A percentile compares a stretch with the other conserved stretches of the same genome.
Evolutionary conservation across 1,140 invertebrate genomes (phyloP).

Genomic region (Pogonomyrmex barbatus): DNA sequence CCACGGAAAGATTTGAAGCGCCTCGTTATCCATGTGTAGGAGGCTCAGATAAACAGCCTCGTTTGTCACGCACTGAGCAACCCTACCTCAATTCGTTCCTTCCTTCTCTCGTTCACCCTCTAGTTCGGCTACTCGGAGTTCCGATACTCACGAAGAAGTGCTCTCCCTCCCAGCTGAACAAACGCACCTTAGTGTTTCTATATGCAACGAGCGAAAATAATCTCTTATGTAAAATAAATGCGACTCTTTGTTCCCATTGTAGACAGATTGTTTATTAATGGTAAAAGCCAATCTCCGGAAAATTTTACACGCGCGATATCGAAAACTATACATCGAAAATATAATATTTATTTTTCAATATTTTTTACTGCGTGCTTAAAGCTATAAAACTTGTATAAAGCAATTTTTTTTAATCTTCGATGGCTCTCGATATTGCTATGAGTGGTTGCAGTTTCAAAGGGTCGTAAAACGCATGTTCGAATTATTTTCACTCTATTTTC

Average conservation of each 20-base stretch:
- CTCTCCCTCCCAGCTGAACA: neutral
- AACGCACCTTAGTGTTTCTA: neutral
- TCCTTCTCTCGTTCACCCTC: neutral
- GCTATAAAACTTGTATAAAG: constrained; percentile 42
- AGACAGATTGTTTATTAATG: constrained; percentile 4
- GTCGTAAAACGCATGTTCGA: constrained; percentile 22
- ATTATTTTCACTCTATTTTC: constrained; percentile 40
- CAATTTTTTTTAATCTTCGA: constrained; percentile 23
- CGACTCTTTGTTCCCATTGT: neutral
- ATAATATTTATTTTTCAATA: constrained; percentile 36
- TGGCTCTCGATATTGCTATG: constrained; percentile 16
- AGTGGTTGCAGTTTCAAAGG: constrained; percentile 31
- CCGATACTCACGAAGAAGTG: neutral
- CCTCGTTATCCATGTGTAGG: constrained; percentile 82
- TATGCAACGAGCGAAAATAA: neutral
- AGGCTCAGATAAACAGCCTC: constrained; percentile 82
- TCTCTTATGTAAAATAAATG: constrained; percentile 1
- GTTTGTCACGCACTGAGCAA: constrained; percentile 82
- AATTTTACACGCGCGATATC: neutral
- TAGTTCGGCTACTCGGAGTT: neutral
- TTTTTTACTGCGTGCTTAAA: constrained; percentile 40
- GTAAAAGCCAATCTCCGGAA: neutral
- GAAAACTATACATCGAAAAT: constrained; percentile 8
- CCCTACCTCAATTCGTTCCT: constrained; percentile 37
- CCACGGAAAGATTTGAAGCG: constrained; percentile 73